These are phyloP conservation scores for Unio pictorum DNA, from an alignment of 2,888 invertebrate species.

Conservation along the genomic window DNA sequence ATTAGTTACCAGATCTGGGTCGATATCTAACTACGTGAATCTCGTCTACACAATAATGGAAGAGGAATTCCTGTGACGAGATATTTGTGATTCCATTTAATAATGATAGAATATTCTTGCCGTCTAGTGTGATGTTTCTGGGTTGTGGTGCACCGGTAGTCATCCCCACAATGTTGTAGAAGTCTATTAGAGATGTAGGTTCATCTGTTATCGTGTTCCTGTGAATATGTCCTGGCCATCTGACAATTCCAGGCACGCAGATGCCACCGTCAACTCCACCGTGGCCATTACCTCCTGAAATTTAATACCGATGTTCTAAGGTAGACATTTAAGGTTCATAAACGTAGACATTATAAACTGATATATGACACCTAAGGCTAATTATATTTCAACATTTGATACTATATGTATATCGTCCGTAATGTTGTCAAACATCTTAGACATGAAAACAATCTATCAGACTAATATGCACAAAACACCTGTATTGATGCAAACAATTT, in stretches of 20 bases:
- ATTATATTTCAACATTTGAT: no score
- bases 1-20: slow-evolving; percentile 41
- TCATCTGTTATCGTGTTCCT: slow-evolving; percentile 50
- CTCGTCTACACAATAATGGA: slow-evolving; percentile 68
- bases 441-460: no score
- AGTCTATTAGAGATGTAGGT: slow-evolving; percentile 69
- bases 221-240: slow-evolving; percentile 62
- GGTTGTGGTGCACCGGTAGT: slow-evolving; percentile 50
- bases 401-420: no score
- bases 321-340: no score
- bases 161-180: slow-evolving; percentile 65
- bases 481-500: no score
- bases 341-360: no score
- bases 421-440: no score
- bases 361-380: no score
- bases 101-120: slow-evolving; percentile 64
- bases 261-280: slow-evolving; percentile 70
- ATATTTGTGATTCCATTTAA: slow-evolving; percentile 39
- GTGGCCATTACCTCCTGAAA: slow-evolving; percentile 66
- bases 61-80: slow-evolving; percentile 64
- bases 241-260: slow-evolving; percentile 66
- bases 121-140: slow-evolving; percentile 61
- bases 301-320: no score
- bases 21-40: slow-evolving; percentile 62
- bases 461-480: no score